phyloP scores from a whole-genome alignment of 2,797 vertebrate species.

The Cuniculus paca region DNA sequence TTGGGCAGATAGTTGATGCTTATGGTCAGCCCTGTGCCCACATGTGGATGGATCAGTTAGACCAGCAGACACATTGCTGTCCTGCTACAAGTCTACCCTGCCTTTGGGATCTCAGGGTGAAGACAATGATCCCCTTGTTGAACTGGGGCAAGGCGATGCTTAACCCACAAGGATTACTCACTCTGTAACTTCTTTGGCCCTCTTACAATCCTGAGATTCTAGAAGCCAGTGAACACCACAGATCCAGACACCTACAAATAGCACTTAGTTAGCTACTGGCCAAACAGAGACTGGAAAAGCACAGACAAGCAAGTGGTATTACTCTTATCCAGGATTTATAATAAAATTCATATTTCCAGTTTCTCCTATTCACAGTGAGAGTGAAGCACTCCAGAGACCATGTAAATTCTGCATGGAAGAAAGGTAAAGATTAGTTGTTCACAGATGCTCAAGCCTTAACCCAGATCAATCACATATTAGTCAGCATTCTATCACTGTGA shows the following conservation, averaged over 20 bases:
- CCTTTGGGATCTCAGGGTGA: background rate
- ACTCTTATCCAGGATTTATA: background rate
- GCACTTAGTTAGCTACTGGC: background rate
- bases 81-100: background rate
- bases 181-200: background rate
- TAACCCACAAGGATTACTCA: background rate
- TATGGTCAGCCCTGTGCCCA: background rate
- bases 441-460: background rate
- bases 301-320: background rate
- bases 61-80: background rate
- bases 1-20: background rate
- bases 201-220: background rate
- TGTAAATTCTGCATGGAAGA: background rate
- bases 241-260: background rate
- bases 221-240: background rate
- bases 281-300: background rate
- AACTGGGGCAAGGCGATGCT: background rate
- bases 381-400: background rate
- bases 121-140: background rate
- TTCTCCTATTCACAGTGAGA: background rate
- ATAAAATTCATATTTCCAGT: background rate
- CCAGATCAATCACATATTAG: background rate
- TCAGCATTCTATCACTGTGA: background rate
- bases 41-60: background rate
- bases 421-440: background rate